Evolutionary conservation across 1,140 invertebrate genomes (phyloP), one percentile per base, ranked within the genome.

Genomic region (Macrocentrus cingulum): DNA sequence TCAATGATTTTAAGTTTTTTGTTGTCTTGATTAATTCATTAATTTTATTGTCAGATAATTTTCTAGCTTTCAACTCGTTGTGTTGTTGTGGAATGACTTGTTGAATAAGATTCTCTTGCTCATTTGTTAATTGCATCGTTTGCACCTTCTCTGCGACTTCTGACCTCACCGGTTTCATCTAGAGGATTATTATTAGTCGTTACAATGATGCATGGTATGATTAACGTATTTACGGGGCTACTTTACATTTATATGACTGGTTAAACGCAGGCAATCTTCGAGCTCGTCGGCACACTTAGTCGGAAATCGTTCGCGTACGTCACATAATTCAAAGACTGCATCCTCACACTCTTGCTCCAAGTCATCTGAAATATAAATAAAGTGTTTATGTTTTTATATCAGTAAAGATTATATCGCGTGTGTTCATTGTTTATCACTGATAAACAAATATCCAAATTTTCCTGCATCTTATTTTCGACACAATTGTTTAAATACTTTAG

Each of bases 281-380:
- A 74, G 36, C 49, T 70, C 67, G 4, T 67, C 50, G 0, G 66
- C 65, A 57, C 72, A 76, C 41, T 44, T 58, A 6, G 37, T 7
- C 1, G 72, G 70, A 50, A 66, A 75, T 20, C 55, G 60, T 57
- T 74, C 69, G 48, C 74, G 44, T 19, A 65, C 61, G 42, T 71
- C 71, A 9, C 67, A 72, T 5, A 74, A 37, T 44, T 70, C 59
- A 37, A 67, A 72, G 0, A 74, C 15, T 1, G 59, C 65, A n/a
- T 76, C 64, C 39, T 75, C 71, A 18, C 68, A 74, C 19, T 69
- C 54, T 53, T 72, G 34, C 22, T 75, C 70, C 1, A 70, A 50
- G 19, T 67, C 42, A 19, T 61, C 63, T 71, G 16, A 19, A 60
- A 60, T 8, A 62, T 32, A 61, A 60, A 56, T 29, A 34, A 50